Evolutionary conservation across 2,888 invertebrate species (phyloP).

Genomic region (Hoplodrina ambigua): DNA sequence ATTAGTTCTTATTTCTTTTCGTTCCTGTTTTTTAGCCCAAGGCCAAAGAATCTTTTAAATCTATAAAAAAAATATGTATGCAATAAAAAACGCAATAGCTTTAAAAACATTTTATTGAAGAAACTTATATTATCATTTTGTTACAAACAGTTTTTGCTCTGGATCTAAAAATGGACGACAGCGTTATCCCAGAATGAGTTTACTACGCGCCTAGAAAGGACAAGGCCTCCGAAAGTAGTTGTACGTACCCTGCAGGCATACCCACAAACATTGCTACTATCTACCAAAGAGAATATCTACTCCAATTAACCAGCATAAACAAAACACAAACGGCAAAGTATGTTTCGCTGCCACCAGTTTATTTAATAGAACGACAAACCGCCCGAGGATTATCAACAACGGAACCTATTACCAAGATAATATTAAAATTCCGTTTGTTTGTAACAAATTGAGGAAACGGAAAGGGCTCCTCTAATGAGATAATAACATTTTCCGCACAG

Average conservation of each 20-base stretch:
- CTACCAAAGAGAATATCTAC: slow-evolving; percentile 18
- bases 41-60: too few relatives aligned
- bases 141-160: background rate
- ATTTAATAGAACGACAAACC: slow-evolving; percentile 69
- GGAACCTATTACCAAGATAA: slow-evolving; percentile 71
- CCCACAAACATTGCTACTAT: slow-evolving; percentile 47
- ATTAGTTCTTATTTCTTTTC: slow-evolving; percentile 1
- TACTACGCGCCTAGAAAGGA: background rate
- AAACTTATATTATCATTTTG: too few relatives aligned
- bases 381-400: slow-evolving; percentile 72
- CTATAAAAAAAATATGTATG: too few relatives aligned
- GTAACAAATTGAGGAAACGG: slow-evolving; percentile 79
- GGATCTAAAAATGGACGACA: background rate
- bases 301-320: slow-evolving; percentile 60
- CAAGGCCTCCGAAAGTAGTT: slow-evolving; percentile 33
- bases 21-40: background rate
- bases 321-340: slow-evolving; percentile 53
- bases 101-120: too few relatives aligned
- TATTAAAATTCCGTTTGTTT: slow-evolving; percentile 85
- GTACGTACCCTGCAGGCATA: slow-evolving; percentile 21
- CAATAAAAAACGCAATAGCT: too few relatives aligned
- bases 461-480: slow-evolving; percentile 83
- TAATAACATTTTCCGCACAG: slow-evolving; percentile 83
- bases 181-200: background rate
- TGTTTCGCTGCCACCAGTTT: slow-evolving; percentile 50